These are phyloP conservation scores for Apaloderma vittatum DNA, from an alignment of 2,113 vertebrate species.

Conservation along the genomic window DNA sequence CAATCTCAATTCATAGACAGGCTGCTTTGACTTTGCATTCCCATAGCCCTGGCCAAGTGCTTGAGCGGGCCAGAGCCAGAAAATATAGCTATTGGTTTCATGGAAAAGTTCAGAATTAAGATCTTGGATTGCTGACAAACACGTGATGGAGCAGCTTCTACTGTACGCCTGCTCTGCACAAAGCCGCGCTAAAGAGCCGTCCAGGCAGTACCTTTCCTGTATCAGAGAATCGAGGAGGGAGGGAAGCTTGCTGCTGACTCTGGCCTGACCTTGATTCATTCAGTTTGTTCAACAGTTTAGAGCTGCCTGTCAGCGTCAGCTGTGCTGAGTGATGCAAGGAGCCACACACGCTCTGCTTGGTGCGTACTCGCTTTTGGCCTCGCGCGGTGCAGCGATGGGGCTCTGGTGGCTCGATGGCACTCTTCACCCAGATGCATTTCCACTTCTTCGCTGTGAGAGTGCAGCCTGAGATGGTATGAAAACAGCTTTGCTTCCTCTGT, in stretches of 20 bases:
- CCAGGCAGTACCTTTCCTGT: not conserved
- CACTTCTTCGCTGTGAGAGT: not conserved
- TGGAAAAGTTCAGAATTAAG: not conserved
- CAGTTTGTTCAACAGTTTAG: constrained; percentile 5
- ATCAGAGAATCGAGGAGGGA: not conserved
- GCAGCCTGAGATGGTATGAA: not conserved
- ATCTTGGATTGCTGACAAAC: not conserved
- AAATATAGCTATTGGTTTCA: not conserved
- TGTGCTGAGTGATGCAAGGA: constrained; percentile 9
- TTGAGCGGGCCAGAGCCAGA: not conserved
- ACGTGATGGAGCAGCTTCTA: not conserved
- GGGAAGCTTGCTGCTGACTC: constrained; percentile 18
- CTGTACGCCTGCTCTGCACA: not conserved
- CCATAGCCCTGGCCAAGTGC: constrained; percentile 41
- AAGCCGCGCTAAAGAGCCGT: not conserved
- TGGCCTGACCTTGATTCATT: constrained; percentile 31
- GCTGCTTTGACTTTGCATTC: constrained; percentile 34
- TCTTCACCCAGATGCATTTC: not conserved
- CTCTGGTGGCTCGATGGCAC: not conserved
- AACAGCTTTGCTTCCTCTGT: constrained; percentile 40
- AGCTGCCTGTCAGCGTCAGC: constrained; percentile 50
- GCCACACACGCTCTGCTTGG: not conserved
- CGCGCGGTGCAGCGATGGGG: not conserved
- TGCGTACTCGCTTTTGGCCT: not conserved
- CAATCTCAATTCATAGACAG: constrained; percentile 27